Evolutionary conservation across 1,140 invertebrate species (phyloP).

Genomic region (Apolygus lucorum): DNA sequence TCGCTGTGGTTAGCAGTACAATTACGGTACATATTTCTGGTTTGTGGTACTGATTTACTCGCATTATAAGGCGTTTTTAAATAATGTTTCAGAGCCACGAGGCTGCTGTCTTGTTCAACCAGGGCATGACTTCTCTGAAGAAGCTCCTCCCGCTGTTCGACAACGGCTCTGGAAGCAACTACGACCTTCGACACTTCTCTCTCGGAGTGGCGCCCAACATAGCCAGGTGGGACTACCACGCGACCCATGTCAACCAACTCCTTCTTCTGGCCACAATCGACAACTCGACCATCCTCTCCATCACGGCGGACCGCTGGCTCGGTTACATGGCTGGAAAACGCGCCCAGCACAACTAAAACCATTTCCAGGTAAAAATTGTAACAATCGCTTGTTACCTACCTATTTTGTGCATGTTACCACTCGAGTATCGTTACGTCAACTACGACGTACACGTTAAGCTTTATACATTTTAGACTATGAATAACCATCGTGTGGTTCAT

Average conservation of each 20-base stretch:
- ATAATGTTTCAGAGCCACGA: conserved; percentile 46
- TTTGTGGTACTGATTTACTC: no score
- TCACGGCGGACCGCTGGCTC: conserved; percentile 86
- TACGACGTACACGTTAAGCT: no score
- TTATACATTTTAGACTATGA: no score
- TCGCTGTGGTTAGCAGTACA: no score
- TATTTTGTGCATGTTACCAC: no score
- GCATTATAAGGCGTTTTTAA: no score
- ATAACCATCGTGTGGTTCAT: no score
- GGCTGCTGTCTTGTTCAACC: conserved; percentile 66
- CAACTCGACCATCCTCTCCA: conserved; percentile 68
- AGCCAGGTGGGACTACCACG: conserved; percentile 94
- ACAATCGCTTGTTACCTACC: background rate
- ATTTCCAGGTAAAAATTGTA: no score
- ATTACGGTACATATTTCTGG: no score
- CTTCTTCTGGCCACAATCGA: conserved; percentile 82
- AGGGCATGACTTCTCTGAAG: conserved; percentile 83
- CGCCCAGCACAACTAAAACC: conserved; percentile 76
- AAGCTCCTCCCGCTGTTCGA: conserved; percentile 86
- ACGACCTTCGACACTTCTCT: conserved; percentile 90
- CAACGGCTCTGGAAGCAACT: conserved; percentile 87
- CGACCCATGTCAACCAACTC: conserved; percentile 94
- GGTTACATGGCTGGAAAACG: conserved; percentile 92
- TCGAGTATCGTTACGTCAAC: no score
- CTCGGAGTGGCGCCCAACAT: conserved; percentile 83